A percentile compares a stretch with the other conserved stretches of the same genome.
Conservation (phyloP, 2,797 vertebrate genomes). For the Acipenser ruthenus region DNA sequence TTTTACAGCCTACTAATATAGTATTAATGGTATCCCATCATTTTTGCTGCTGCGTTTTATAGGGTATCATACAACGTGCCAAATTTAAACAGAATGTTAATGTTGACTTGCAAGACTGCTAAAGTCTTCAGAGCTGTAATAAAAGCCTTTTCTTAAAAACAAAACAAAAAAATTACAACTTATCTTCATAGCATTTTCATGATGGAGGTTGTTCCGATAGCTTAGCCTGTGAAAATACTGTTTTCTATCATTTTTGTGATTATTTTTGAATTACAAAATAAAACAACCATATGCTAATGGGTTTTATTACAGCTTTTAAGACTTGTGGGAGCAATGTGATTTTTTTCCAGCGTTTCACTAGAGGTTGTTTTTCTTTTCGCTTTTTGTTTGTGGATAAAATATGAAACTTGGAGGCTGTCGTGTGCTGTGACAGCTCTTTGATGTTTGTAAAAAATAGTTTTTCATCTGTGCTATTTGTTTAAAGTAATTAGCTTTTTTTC, state of each 20-base stretch:
- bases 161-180: not conserved
- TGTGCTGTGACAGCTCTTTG: conserved; percentile 27
- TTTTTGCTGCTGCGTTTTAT: conserved; percentile 20
- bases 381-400: not conserved
- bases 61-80: conserved; percentile 13
- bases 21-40: conserved; percentile 16
- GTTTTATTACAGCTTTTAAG: conserved; percentile 32
- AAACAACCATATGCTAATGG: not conserved
- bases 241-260: no score
- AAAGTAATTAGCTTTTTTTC: conserved; percentile 26
- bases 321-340: conserved; percentile 19
- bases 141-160: conserved; percentile 6
- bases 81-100: conserved; percentile 16
- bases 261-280: not conserved
- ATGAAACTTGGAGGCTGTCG: conserved; percentile 25
- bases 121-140: conserved; percentile 14
- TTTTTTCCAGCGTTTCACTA: not conserved
- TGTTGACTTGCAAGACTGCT: conserved; percentile 5
- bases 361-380: conserved; percentile 29
- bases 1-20: conserved; percentile 15
- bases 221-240: no score
- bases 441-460: conserved; percentile 33
- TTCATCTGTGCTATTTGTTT: conserved; percentile 32
- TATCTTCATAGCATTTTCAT: not conserved
- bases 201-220: no score